Evolutionary conservation across 2,113 vertebrate genomes (phyloP).

Genomic region (Sisor rabdophorus): DNA sequence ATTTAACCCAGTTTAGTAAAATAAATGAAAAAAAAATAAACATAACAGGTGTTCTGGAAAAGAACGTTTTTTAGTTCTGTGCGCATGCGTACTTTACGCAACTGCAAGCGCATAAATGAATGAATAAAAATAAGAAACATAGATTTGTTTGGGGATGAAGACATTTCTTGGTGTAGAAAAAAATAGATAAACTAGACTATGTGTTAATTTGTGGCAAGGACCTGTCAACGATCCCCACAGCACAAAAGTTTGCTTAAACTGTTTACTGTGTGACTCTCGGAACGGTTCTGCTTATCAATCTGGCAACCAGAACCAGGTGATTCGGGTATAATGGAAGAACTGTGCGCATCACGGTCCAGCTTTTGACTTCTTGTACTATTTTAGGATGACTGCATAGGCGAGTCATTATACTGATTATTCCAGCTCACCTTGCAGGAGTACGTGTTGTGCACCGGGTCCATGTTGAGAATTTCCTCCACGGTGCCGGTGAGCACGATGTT

Average conservation of each 20-base stretch:
- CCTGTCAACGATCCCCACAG: neutral
- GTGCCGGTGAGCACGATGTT: slow-evolving; percentile 93
- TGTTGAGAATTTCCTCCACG: slow-evolving; percentile 93
- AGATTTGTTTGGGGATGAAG: neutral
- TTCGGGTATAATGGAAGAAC: neutral
- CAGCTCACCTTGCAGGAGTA: slow-evolving; percentile 92
- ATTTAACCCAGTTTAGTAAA: too few species aligned
- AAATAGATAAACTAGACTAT: neutral
- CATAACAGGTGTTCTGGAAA: neutral
- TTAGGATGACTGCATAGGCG: too few species aligned
- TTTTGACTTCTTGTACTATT: neutral
- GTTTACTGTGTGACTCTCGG: too few species aligned
- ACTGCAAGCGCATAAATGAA: neutral
- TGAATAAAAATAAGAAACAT: neutral
- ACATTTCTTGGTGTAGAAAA: neutral
- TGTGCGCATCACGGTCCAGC: too few species aligned
- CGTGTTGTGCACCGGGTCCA: slow-evolving; percentile 94
- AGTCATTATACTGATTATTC: neutral
- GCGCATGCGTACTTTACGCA: neutral
- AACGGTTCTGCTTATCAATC: neutral
- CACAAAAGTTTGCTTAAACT: neutral
- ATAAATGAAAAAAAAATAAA: neutral
- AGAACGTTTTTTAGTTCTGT: neutral
- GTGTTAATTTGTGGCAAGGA: neutral
- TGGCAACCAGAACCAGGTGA: slow-evolving; percentile 3